Evolutionary conservation across 2,113 vertebrate species (phyloP).

Genomic region (Pangasianodon gigas): DNA sequence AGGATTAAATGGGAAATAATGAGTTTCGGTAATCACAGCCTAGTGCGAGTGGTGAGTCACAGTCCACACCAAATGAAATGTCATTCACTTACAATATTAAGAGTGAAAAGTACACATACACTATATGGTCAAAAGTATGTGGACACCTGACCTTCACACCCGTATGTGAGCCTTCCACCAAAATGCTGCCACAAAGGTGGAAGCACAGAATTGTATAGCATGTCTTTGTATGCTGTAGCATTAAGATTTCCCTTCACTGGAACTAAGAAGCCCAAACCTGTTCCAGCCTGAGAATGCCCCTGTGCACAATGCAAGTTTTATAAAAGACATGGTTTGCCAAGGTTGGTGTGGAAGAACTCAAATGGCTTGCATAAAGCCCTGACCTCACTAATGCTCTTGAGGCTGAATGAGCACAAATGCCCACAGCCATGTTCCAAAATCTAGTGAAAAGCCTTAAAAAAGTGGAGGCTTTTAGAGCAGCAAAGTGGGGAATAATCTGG

Average conservation of each 20-base stretch:
- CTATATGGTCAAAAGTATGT: background rate
- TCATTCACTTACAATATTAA: background rate
- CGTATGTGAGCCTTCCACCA: background rate
- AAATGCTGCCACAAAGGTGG: background rate
- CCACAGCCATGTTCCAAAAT: background rate
- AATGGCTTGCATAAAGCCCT: background rate
- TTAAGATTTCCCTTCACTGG: background rate
- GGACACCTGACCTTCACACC: background rate
- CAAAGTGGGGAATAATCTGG: background rate
- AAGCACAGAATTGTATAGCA: background rate
- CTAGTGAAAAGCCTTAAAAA: background rate
- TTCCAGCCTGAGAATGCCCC: background rate
- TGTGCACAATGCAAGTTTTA: background rate
- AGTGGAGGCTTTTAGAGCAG: background rate
- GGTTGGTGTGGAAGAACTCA: background rate
- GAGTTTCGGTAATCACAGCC: background rate
- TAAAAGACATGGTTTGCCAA: background rate
- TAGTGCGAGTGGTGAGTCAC: background rate
- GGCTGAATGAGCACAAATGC: background rate
- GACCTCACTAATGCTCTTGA: background rate
- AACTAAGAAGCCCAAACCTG: background rate
- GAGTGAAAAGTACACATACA: background rate
- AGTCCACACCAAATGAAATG: constrained; percentile 2
- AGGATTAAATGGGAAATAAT: background rate
- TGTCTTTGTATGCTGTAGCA: background rate